Conservation (phyloP, 1,140 invertebrate genomes). For the Cryptotermes secundus region DNA sequence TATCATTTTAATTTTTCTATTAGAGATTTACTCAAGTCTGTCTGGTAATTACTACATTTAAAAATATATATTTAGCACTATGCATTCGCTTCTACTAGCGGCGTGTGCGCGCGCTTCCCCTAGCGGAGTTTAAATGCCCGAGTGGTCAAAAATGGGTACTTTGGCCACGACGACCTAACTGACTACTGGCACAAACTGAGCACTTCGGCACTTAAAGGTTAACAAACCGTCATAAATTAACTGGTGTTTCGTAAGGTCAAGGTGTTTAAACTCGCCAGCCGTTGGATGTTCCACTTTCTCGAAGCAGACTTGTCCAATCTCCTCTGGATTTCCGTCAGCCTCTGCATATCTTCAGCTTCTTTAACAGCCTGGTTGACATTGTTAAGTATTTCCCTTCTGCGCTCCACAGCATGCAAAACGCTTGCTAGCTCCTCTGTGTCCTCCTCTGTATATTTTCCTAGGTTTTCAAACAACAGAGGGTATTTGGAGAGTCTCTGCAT, state of each 20-base stretch:
- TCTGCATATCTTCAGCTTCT: constrained; percentile 86
- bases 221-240: constrained; percentile 84
- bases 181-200: no score
- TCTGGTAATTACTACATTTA: no score
- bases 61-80: no score
- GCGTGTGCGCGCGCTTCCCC: no score
- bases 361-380: constrained; percentile 91
- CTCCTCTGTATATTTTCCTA: constrained; percentile 71
- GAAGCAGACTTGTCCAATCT: constrained; percentile 76
- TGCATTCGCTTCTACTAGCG: no score
- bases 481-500: constrained; percentile 95
- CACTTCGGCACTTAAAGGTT: no score
- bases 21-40: no score
- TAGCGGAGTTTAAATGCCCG: no score
- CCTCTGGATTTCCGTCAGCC: constrained; percentile 81
- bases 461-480: constrained; percentile 87
- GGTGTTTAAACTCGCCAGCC: constrained; percentile 66
- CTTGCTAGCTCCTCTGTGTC: constrained; percentile 61
- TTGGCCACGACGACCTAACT: no score
- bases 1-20: no score
- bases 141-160: no score
- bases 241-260: constrained; percentile 79
- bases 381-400: constrained; percentile 85
- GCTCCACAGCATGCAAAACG: constrained; percentile 69
- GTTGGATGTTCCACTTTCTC: constrained; percentile 63